Percentiles rank a stretch among this genome's conserved stretches.
Evolutionary conservation across 2,888 invertebrate species (phyloP).

Genomic region (Siphonodentalium dalli): DNA sequence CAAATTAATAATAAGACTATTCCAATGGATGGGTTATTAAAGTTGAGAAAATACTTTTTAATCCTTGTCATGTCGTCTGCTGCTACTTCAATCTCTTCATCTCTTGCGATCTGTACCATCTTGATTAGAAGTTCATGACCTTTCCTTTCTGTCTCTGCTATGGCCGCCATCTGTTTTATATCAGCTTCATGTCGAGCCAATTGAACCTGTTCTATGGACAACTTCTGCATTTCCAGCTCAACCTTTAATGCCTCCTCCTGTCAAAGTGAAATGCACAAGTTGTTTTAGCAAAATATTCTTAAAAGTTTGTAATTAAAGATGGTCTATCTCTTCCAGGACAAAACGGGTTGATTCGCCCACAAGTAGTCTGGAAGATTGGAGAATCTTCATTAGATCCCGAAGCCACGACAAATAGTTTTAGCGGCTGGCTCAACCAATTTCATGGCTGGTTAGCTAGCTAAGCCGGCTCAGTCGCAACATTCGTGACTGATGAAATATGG

Average conservation of each 20-base stretch:
- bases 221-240: constrained; percentile 54
- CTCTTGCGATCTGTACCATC: constrained; percentile 40
- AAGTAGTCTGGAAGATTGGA: no score
- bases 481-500: no score
- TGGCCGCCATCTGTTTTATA: constrained; percentile 36
- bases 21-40: no score
- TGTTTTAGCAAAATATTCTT: background rate
- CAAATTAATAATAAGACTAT: no score
- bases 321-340: no score
- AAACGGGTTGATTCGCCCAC: background rate
- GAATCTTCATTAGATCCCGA: no score
- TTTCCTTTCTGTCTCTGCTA: constrained; percentile 33
- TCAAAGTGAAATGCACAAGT: background rate
- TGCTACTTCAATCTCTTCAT: constrained; percentile 43
- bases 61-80: constrained; percentile 36
- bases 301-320: background rate
- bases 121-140: constrained; percentile 34
- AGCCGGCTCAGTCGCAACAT: no score
- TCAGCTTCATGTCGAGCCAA: constrained; percentile 45
- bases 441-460: no score
- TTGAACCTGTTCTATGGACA: constrained; percentile 49
- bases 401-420: no score
- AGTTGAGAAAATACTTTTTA: constrained; percentile 35
- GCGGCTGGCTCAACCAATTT: no score
- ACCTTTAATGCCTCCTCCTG: constrained; percentile 53